Evolutionary conservation across 2,113 vertebrate genomes (phyloP).

Genomic region (Sylvilagus bachmani): DNA sequence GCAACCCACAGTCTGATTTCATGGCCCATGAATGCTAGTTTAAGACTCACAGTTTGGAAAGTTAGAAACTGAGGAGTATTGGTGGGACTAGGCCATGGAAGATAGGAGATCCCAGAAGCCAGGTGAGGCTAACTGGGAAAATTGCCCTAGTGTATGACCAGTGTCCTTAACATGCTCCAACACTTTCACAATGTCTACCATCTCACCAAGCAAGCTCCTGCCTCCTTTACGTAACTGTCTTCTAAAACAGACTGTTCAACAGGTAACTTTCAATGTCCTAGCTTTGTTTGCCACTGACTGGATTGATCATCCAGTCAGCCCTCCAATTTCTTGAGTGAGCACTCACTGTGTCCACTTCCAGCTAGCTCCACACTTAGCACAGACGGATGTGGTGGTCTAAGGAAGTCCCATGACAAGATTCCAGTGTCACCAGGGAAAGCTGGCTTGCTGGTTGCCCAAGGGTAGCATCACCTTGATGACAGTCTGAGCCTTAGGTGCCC

Average conservation of each 20-base stretch:
- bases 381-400: neutral
- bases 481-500: neutral
- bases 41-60: neutral
- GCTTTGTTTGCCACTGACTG: neutral
- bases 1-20: neutral
- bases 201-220: neutral
- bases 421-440: neutral
- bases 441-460: neutral
- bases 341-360: neutral
- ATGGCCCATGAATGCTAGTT: neutral
- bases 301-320: neutral
- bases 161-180: neutral
- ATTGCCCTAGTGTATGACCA: neutral
- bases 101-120: neutral
- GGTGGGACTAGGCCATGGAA: neutral
- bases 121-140: neutral
- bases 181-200: neutral
- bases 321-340: neutral
- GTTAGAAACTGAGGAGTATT: neutral
- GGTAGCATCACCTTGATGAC: neutral
- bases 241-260: conserved; percentile 13
- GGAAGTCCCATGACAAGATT: neutral
- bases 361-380: neutral
- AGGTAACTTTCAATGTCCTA: neutral
- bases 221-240: neutral